Evolutionary conservation across 1,140 invertebrate species (phyloP).

Genomic region (Pseudomyrmex flavicornis): DNA sequence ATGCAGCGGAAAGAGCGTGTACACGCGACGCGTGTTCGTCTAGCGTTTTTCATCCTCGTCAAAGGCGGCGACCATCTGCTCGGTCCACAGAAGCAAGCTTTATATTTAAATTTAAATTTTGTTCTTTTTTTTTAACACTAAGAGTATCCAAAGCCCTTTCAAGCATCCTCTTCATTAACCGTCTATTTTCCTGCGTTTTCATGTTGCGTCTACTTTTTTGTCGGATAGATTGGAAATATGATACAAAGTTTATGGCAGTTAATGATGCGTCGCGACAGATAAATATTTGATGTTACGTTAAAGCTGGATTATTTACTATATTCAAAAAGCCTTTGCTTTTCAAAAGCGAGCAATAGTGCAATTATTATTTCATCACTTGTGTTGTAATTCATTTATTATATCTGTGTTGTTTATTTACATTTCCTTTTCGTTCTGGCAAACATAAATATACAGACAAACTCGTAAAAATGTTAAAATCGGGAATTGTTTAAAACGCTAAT

Average conservation of each 20-base stretch:
- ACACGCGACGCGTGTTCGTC: slow-evolving; percentile 27
- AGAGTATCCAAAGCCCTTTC: slow-evolving; percentile 41
- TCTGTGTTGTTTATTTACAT: neutral
- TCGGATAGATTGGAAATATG: neutral
- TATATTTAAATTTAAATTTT: slow-evolving; percentile 47
- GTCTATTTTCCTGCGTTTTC: neutral
- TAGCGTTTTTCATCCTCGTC: slow-evolving; percentile 36
- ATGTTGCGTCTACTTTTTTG: neutral
- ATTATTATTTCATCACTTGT: neutral
- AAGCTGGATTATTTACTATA: neutral
- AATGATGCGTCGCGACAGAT: neutral
- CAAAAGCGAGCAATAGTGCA: neutral
- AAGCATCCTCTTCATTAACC: slow-evolving; percentile 35
- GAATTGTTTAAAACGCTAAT: neutral
- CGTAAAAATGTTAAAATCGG: neutral
- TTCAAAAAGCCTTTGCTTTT: neutral
- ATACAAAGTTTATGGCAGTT: slow-evolving; percentile 4
- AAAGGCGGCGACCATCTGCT: slow-evolving; percentile 8
- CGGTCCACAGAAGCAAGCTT: slow-evolving; percentile 35
- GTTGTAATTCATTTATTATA: neutral
- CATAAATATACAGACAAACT: neutral
- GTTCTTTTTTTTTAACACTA: neutral
- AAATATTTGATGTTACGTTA: neutral
- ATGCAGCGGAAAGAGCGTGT: slow-evolving; percentile 39
- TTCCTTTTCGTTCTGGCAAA: neutral